Evolutionary conservation across 1,140 invertebrate species (phyloP), one percentile per base, ranked within the genome.

Genomic region (Sycophila sp.): DNA sequence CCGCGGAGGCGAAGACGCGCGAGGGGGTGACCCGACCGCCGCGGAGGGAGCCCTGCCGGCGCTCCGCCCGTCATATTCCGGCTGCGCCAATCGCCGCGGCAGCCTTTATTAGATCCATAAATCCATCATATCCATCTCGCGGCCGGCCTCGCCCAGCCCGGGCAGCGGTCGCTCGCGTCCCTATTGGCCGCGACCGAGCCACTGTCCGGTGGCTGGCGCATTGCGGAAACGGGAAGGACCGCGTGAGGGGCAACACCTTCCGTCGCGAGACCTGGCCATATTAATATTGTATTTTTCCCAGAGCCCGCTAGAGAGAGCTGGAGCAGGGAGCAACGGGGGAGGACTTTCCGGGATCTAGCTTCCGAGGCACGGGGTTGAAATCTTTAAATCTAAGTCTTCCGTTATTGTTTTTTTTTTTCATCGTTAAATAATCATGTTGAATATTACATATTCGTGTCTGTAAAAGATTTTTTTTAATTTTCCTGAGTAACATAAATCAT

Each of bases 81-180:
- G 73, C 78, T 77, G 80, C 78, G 79, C 85, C 85, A 86, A 86
- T 86, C 81, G 81, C 76, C 77, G 79, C 73, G 73, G 76, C 75
- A 75, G 81, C 81, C 84, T 87, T 86, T 87, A 87, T 87, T 87
- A 87, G 83, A 87, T 87, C 85, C 86, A 87, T 87, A 87, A 87
- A 87, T 87, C 85, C 86, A 87, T 87, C 86, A 87, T 87, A 87
- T 87, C 85, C 80, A 81, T 82, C 80, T 80, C 73, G 74, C 40
- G 40, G 1, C 62, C 28, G 38, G 15, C 65, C 55, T 58, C 66
- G 60, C 75, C 75, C 73, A 76, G 77, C 84, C 84, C 84, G 84
- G 84, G 77, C 78, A 69, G 49, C 4, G 66, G 36, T 55, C 64
- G 42, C 59, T n/a, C 74, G 65, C 72, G 74, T 73, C 75, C 73